A percentile compares a stretch with the other conserved stretches of the same genome.
Conservation (phyloP, 2,888 invertebrate genomes). For the Apamea epomidion region DNA sequence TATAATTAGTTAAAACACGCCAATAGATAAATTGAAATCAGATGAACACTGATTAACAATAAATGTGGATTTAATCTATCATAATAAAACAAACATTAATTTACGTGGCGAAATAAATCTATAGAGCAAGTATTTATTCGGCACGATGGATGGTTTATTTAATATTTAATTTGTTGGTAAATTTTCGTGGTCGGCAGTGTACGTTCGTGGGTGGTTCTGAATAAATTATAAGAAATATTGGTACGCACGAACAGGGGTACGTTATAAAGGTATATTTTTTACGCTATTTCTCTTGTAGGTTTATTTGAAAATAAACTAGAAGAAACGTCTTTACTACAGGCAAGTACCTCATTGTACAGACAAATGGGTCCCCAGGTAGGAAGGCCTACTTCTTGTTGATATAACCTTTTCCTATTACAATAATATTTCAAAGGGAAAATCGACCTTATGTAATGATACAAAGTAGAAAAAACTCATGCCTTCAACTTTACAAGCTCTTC, state of each 20-base stretch:
- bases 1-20: not conserved
- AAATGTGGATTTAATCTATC: constrained; percentile 15
- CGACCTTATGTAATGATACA: not conserved
- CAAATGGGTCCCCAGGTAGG: not conserved
- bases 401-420: not conserved
- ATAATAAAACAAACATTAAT: constrained; percentile 40
- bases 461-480: not conserved
- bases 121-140: constrained; percentile 29
- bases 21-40: constrained; percentile 22
- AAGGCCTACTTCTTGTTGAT: not conserved
- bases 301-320: constrained; percentile 21
- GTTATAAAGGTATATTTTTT: constrained; percentile 27
- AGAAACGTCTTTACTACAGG: not conserved
- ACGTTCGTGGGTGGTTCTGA: constrained; percentile 42
- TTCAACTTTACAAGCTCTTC: not conserved
- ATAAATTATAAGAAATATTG: constrained; percentile 65
- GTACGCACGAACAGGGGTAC: constrained; percentile 26
- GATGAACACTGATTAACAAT: not conserved
- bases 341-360: not conserved
- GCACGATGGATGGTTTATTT: constrained; percentile 29
- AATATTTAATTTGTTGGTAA: constrained; percentile 53
- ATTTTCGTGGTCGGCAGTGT: constrained; percentile 48
- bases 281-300: not conserved
- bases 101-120: constrained; percentile 34
- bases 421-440: not conserved